A percentile compares a stretch with the other conserved stretches of the same genome.
phyloP scores from a whole-genome alignment of 2,797 vertebrate species.

The Glyptemys insculpta region DNA sequence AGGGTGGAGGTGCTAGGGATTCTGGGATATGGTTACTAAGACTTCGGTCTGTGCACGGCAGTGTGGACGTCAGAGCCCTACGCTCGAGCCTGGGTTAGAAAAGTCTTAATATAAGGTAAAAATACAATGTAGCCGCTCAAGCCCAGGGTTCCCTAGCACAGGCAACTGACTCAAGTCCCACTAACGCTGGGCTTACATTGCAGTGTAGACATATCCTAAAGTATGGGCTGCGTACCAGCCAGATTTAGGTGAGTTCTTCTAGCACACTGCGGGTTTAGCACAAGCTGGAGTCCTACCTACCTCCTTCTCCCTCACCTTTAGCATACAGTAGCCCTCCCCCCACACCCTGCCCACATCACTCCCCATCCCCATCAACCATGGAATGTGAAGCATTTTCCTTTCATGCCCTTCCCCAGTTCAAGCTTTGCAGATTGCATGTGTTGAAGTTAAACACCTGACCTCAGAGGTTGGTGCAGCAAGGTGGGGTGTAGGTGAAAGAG shows the following conservation, averaged over 20 bases:
- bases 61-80: background rate
- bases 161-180: background rate
- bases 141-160: background rate
- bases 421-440: slow-evolving; percentile 15
- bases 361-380: background rate
- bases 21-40: background rate
- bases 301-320: background rate
- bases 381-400: slow-evolving; percentile 5
- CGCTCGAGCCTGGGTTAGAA: background rate
- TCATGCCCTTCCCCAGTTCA: background rate
- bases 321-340: background rate
- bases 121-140: background rate
- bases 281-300: background rate
- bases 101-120: too few relatives aligned
- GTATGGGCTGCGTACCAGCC: background rate
- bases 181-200: background rate
- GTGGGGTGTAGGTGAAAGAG: background rate
- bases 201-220: background rate
- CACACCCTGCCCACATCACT: background rate
- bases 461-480: background rate
- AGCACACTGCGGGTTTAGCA: background rate
- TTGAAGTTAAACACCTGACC: background rate
- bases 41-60: background rate
- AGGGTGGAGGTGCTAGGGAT: background rate
- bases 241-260: background rate